phyloP scores from a whole-genome alignment of 2,888 invertebrate genomes.

The Tetranychus truncatus region DNA sequence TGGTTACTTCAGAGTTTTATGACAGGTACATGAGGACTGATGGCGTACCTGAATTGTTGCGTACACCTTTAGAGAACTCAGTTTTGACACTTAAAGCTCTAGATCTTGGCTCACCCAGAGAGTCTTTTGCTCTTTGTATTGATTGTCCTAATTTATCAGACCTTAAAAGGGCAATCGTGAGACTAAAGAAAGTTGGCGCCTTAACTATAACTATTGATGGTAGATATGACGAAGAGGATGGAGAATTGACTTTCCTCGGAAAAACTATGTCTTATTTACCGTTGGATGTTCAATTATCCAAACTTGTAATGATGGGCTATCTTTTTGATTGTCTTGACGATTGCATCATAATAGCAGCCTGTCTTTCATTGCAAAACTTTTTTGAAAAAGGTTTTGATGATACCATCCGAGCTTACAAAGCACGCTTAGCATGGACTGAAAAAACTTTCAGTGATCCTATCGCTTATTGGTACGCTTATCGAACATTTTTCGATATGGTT shows the following conservation, averaged over 20 bases:
- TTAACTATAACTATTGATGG: constrained; percentile 44
- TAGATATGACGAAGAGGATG: constrained; percentile 44
- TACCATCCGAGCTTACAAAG: constrained; percentile 39
- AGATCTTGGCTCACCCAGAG: constrained; percentile 58
- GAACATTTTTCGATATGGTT: constrained; percentile 36
- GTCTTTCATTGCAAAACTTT: constrained; percentile 42
- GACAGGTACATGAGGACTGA: constrained; percentile 29
- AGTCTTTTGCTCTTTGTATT: constrained; percentile 61
- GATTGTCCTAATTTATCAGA: constrained; percentile 67
- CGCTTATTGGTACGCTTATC: constrained; percentile 58
- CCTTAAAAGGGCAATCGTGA: constrained; percentile 59
- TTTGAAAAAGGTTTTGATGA: constrained; percentile 55
- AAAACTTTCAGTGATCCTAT: constrained; percentile 67
- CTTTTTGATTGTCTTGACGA: constrained; percentile 68
- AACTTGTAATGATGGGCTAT: constrained; percentile 66
- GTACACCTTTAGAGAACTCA: constrained; percentile 59
- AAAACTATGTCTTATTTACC: constrained; percentile 62
- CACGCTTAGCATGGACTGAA: constrained; percentile 60
- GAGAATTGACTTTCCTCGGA: constrained; percentile 70
- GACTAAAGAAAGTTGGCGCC: constrained; percentile 70
- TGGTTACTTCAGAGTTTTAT: constrained; percentile 50
- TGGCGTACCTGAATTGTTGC: constrained; percentile 37
- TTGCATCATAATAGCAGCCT: constrained; percentile 52
- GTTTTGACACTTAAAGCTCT: constrained; percentile 62
- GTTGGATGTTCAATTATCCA: constrained; percentile 57